Conservation (phyloP, 2,888 invertebrate species). For the Drosophila mulleri region DNA sequence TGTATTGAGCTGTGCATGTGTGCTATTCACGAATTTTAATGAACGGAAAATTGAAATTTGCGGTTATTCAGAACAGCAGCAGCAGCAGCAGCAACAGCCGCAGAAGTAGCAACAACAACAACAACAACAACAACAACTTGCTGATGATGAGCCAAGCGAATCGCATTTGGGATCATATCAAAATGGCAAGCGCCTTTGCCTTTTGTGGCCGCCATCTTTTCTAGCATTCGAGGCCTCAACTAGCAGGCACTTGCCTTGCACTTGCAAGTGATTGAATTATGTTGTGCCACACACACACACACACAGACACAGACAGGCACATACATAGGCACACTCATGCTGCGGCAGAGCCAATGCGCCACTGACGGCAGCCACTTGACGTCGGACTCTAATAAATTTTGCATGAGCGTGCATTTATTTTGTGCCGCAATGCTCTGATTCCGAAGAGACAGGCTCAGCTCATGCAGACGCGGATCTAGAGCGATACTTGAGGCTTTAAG, state of each 20-base stretch:
- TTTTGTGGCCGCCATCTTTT: conserved; percentile 13
- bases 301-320: neutral
- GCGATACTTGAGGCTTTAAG: neutral
- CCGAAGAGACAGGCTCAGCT: conserved; percentile 3
- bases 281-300: conserved; percentile 41
- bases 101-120: neutral
- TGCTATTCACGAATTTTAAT: conserved; percentile 75
- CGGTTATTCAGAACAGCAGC: conserved; percentile 52
- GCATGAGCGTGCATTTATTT: conserved; percentile 64
- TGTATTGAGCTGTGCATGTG: conserved; percentile 27
- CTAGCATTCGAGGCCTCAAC: conserved; percentile 39
- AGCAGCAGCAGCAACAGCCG: neutral
- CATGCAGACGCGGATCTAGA: neutral
- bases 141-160: conserved; percentile 5
- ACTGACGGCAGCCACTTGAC: conserved; percentile 39
- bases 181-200: conserved; percentile 32
- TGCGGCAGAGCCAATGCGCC: conserved; percentile 15
- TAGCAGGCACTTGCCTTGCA: conserved; percentile 50
- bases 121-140: neutral
- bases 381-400: conserved; percentile 62
- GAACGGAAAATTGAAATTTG: conserved; percentile 74
- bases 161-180: conserved; percentile 21
- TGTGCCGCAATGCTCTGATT: conserved; percentile 42
- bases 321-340: neutral
- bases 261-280: conserved; percentile 79